These are phyloP conservation scores for Diplazon laetatorius DNA, from an alignment of 2,888 invertebrate species.

Conservation along the genomic window DNA sequence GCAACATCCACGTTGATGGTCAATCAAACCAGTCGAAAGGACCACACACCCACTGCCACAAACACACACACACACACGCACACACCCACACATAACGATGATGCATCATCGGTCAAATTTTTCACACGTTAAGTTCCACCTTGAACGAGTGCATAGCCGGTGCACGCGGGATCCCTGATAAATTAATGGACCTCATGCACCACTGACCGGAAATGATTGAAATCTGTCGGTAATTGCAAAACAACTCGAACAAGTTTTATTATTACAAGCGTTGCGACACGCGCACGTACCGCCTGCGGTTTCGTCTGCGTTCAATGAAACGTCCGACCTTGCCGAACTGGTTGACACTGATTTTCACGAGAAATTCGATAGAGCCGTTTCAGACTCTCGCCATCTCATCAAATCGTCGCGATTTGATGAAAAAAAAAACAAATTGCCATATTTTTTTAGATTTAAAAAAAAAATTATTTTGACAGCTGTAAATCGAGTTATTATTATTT, in stretches of 20 bases:
- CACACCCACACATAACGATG: no score
- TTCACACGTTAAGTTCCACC: neutral
- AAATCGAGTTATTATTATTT: no score
- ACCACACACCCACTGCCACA: no score
- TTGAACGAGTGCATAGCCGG: neutral
- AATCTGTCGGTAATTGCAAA: conserved; percentile 23
- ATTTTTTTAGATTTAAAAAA: no score
- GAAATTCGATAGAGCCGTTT: conserved; percentile 65
- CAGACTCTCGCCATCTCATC: conserved; percentile 47
- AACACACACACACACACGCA: no score
- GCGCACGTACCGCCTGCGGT: conserved; percentile 63
- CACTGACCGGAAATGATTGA: conserved; percentile 2
- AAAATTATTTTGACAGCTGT: no score
- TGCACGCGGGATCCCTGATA: conserved; percentile 43
- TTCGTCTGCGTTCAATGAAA: conserved; percentile 70
- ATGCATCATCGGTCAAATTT: neutral
- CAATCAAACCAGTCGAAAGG: no score
- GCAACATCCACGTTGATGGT: no score
- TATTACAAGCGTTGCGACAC: conserved; percentile 67
- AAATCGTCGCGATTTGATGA: conserved; percentile 41
- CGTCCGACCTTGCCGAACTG: conserved; percentile 76
- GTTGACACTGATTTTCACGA: conserved; percentile 74
- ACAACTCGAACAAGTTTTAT: conserved; percentile 67
- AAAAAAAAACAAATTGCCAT: no score
- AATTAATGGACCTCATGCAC: conserved; percentile 62